phyloP scores from a whole-genome alignment of 2,888 invertebrate species.

The Cetonia aurata region DNA sequence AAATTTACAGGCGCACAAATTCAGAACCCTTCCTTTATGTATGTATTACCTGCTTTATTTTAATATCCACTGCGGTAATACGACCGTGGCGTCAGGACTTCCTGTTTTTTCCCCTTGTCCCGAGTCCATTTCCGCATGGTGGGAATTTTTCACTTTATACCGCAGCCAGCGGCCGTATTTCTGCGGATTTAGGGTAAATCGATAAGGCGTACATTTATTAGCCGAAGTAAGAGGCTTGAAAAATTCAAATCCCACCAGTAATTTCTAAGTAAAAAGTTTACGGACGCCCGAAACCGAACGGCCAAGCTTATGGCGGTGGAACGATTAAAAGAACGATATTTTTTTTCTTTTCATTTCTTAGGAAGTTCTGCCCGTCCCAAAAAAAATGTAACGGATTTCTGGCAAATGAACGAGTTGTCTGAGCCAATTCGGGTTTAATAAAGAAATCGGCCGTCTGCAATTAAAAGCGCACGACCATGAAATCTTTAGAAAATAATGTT shows the following conservation, averaged over 20 bases:
- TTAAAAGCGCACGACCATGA: no score
- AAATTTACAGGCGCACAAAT: background rate
- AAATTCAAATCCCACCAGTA: slow-evolving; percentile 35
- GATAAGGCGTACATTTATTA: slow-evolving; percentile 36
- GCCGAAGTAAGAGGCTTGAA: slow-evolving; percentile 24
- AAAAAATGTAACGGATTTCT: no score
- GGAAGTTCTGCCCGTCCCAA: no score
- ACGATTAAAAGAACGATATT: slow-evolving; percentile 27
- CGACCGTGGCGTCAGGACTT: background rate
- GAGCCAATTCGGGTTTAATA: no score
- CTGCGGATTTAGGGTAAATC: slow-evolving; percentile 31
- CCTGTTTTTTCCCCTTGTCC: slow-evolving; percentile 13
- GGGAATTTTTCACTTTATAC: slow-evolving; percentile 35
- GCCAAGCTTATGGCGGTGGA: background rate
- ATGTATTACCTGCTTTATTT: slow-evolving; percentile 23
- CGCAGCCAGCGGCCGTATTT: slow-evolving; percentile 31
- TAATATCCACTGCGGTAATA: slow-evolving; percentile 33
- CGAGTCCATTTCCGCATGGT: slow-evolving; percentile 22
- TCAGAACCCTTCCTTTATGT: background rate
- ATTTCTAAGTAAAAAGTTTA: slow-evolving; percentile 36
- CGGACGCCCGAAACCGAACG: slow-evolving; percentile 28
- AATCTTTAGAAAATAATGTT: no score
- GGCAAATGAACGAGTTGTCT: no score
- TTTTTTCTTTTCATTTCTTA: no score
- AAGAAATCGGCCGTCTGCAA: no score